These are phyloP conservation scores for Oxyruncus cristatus DNA, from an alignment of 2,113 vertebrate genomes.

Conservation along the genomic window DNA sequence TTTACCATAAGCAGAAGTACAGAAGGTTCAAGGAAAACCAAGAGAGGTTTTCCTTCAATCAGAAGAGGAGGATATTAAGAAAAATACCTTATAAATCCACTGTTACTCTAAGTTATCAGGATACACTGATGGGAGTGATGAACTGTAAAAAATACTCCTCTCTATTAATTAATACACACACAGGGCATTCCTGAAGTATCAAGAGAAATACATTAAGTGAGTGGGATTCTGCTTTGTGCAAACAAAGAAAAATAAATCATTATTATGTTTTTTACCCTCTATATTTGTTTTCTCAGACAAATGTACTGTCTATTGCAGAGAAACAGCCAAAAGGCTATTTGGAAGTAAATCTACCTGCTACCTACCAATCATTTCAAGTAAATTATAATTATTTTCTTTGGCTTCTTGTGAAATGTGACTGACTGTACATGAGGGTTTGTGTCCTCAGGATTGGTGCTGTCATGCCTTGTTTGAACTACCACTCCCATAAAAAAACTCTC, in stretches of 20 bases:
- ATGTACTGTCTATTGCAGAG: not conserved
- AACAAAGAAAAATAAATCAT: not conserved
- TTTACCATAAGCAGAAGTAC: not conserved
- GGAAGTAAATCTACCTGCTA: not conserved
- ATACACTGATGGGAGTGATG: not conserved
- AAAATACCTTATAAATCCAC: not conserved
- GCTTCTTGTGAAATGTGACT: not conserved
- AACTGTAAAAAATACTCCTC: not conserved
- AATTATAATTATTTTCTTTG: conserved; percentile 24
- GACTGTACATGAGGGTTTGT: not conserved
- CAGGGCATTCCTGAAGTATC: not conserved
- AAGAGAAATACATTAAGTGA: not conserved
- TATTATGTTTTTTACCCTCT: not conserved
- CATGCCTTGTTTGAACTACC: not conserved
- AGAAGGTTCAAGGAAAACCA: not conserved
- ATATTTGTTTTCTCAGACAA: not conserved
- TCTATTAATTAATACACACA: not conserved
- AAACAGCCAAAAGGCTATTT: not conserved
- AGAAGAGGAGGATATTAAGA: not conserved
- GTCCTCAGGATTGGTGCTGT: not conserved
- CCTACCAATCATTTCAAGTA: conserved; percentile 1
- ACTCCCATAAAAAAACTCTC: not conserved
- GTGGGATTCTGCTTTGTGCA: not conserved
- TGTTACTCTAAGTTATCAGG: not conserved
- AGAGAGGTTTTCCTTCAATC: no score